Evolutionary conservation across 2,888 invertebrate genomes (phyloP).

Genomic region (Andrena marginata): DNA sequence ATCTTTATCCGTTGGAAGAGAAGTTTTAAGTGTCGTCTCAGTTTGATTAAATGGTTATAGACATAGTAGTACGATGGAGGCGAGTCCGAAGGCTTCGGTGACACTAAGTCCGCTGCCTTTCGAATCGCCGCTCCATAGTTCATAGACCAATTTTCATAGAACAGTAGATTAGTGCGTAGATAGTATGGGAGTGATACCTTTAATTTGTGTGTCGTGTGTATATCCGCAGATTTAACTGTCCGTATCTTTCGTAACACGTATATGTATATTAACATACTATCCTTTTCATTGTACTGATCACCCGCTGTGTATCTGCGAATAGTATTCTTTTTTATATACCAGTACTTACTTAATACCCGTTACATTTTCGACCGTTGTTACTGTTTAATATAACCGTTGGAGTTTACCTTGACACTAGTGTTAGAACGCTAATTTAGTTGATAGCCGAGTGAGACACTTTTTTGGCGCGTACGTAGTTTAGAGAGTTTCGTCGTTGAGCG

Average conservation of each 20-base stretch:
- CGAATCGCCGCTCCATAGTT: conserved; percentile 51
- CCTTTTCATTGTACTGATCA: conserved; percentile 60
- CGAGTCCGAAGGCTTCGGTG: conserved; percentile 30
- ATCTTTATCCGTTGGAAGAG: conserved; percentile 57
- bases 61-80: conserved; percentile 72
- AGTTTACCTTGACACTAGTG: conserved; percentile 63
- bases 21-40: conserved; percentile 67
- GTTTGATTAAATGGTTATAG: conserved; percentile 74
- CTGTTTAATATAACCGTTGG: conserved; percentile 51
- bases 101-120: conserved; percentile 35
- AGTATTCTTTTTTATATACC: conserved; percentile 57
- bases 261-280: conserved; percentile 38
- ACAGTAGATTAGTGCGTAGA: conserved; percentile 80
- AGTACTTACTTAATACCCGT: conserved; percentile 50
- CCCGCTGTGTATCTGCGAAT: conserved; percentile 68
- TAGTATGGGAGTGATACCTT: conserved; percentile 78
- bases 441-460: conserved; percentile 66
- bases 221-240: conserved; percentile 65
- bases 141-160: conserved; percentile 65
- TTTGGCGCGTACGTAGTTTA: conserved; percentile 69
- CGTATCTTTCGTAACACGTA: conserved; percentile 51
- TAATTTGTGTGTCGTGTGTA: conserved; percentile 68
- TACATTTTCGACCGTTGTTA: conserved; percentile 55
- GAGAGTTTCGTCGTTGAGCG: conserved; percentile 52
- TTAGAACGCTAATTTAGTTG: conserved; percentile 70